A percentile compares a stretch with the other conserved stretches of the same genome.
These are phyloP conservation scores for Cygnus atratus DNA, from an alignment of 2,113 vertebrate species.

Conservation along the genomic window DNA sequence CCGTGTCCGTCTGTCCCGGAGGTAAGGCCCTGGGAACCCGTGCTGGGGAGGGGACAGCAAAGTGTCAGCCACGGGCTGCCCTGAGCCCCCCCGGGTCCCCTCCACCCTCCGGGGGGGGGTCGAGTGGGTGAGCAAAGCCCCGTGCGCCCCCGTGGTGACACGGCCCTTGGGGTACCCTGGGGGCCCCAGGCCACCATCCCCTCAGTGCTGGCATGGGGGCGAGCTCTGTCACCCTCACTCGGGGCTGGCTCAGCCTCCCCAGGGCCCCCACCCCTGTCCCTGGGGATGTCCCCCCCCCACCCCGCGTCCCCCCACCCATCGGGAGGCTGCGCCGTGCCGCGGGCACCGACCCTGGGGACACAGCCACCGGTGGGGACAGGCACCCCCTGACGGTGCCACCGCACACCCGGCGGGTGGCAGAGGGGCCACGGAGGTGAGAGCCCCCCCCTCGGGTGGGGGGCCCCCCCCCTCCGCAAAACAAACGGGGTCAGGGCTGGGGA, in stretches of 20 bases:
- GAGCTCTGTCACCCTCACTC: neutral
- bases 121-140: neutral
- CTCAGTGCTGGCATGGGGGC: fast-evolving
- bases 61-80: too few species aligned
- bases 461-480: fast-evolving
- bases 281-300: neutral
- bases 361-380: fast-evolving
- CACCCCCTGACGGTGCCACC: neutral
- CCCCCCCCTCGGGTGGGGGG: fast-evolving
- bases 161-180: neutral
- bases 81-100: neutral
- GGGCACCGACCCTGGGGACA: neutral
- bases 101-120: neutral
- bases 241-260: neutral
- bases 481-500: neutral
- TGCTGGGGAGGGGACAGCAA: neutral
- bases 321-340: neutral
- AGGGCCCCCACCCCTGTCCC: neutral
- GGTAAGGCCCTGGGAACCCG: neutral
- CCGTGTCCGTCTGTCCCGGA: neutral
- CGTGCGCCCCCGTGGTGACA: neutral
- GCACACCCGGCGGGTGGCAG: fast-evolving
- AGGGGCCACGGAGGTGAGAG: neutral
- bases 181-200: fast-evolving
- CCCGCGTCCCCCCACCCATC: neutral